Evolutionary conservation across 2,113 vertebrate species (phyloP), one percentile per base, ranked within the genome.

Genomic region (Bos javanicus): DNA sequence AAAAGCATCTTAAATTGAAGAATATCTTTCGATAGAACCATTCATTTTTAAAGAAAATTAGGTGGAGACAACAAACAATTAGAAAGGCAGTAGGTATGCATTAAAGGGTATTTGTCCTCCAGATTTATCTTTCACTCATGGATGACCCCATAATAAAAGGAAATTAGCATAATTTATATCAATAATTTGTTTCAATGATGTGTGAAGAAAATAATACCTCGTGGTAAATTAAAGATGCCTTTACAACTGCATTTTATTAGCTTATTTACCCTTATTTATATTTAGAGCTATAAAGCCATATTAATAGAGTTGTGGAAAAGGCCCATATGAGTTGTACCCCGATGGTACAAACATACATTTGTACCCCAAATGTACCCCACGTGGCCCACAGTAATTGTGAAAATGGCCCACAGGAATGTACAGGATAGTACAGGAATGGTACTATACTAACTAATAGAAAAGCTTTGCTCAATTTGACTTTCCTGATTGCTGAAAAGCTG

Each of bases 121-220:
- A 90, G 7, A 74, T 97, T 97, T 83, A 88, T 94, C 97, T 98
- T 98, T 90, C n/a, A 95, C n/a, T 98, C 57, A 82, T 96, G 84
- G 98, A 91, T 97, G 39, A 96, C 28, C 12, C 7, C 46, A 94
- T 95, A 50, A 71, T 4, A 8, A 2, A 93, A 97, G 95, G 3
- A 81, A 94, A 98, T 98, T 96, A 94, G 10, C 43, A 87, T 95
- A 84, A 97, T 95, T 95, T 95, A 71, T 95, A 97, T 71, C 48
- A 98, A 74, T 90, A 36, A 95, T 94, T 98, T 98, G 33, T 33
- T 95, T 39, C 84, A 80, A 10, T 94, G 52, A 80, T 92, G 19
- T 87, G n/a, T 97, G 46, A 98, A 97, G 93, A 95, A 96, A 96
- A 95, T 82, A 96, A 95, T 91, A 46, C 3, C 2, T 14, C 14